These are phyloP conservation scores for Tetrao urogallus DNA, from an alignment of 2,113 vertebrate genomes.

Conservation along the genomic window DNA sequence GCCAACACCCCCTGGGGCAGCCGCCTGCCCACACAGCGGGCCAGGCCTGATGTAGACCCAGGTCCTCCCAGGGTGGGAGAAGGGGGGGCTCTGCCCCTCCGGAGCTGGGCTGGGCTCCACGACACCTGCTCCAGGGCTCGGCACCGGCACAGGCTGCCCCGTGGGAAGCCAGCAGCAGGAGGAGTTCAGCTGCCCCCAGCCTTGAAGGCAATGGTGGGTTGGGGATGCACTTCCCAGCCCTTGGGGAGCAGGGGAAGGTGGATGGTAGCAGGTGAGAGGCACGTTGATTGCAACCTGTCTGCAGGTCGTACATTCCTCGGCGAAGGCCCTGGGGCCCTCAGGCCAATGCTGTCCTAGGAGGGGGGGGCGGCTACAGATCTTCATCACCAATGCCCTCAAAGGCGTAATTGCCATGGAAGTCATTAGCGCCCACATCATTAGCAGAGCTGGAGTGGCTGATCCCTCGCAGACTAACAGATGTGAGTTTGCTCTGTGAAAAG, in stretches of 20 bases:
- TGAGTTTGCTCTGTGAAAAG: constrained; percentile 90
- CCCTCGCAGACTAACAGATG: constrained; percentile 92
- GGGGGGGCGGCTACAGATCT: constrained; percentile 85
- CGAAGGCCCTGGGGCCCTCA: neutral
- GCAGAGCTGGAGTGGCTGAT: constrained; percentile 92
- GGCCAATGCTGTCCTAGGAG: neutral
- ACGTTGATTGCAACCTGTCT: constrained; percentile 56
- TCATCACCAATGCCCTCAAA: constrained; percentile 99
- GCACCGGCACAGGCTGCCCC: neutral
- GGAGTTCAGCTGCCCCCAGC: constrained; percentile 23
- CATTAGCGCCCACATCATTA: constrained; percentile 86
- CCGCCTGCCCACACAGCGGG: neutral
- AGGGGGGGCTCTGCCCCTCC: neutral
- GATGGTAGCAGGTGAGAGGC: constrained; percentile 52
- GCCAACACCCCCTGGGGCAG: neutral
- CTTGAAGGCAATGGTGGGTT: neutral
- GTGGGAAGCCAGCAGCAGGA: constrained; percentile 39
- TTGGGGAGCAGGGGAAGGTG: constrained; percentile 1
- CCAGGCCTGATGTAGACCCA: neutral
- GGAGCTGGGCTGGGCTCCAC: neutral
- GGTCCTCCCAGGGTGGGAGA: neutral
- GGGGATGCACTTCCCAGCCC: constrained; percentile 16
- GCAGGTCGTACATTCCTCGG: constrained; percentile 73
- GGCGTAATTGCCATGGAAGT: constrained; percentile 97
- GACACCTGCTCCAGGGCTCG: neutral